Evolutionary conservation across 2,113 vertebrate species (phyloP).

Genomic region (Stegastes partitus): DNA sequence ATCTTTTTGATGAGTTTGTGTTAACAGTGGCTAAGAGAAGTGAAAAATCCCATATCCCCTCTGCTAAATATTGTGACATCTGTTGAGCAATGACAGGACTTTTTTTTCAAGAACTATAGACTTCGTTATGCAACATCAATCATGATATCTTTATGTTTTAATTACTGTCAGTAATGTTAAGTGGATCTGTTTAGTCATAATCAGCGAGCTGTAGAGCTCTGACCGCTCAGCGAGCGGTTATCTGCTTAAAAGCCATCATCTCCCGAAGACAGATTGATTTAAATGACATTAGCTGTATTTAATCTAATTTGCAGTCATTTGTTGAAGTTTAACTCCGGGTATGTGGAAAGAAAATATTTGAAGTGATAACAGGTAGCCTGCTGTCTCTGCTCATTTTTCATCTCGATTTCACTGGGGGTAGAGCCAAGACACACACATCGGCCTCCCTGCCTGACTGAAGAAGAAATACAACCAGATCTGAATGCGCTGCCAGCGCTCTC

Average conservation of each 20-base stretch:
- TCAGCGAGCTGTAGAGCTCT: conserved; percentile 38
- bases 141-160: conserved; percentile 43
- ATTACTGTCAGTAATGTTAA: conserved; percentile 46
- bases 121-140: conserved; percentile 29
- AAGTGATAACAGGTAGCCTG: conserved; percentile 86
- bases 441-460: conserved; percentile 56
- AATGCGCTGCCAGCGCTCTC: conserved; percentile 32
- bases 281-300: conserved; percentile 74
- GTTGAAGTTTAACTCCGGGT: conserved; percentile 81
- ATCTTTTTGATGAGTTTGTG: conserved; percentile 2
- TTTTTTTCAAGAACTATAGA: conserved; percentile 22
- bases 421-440: conserved; percentile 78
- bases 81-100: conserved; percentile 16
- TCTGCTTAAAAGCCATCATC: conserved; percentile 29
- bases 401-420: conserved; percentile 65
- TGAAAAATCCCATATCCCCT: not conserved
- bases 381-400: conserved; percentile 81
- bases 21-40: not conserved
- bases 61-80: conserved; percentile 37
- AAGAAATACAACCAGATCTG: conserved; percentile 48
- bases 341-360: conserved; percentile 87
- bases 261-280: conserved; percentile 53
- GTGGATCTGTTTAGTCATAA: conserved; percentile 14
- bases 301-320: conserved; percentile 85
- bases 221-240: conserved; percentile 49